These are phyloP conservation scores for Pelusios castaneus DNA, from an alignment of 2,113 vertebrate species.

Conservation along the genomic window DNA sequence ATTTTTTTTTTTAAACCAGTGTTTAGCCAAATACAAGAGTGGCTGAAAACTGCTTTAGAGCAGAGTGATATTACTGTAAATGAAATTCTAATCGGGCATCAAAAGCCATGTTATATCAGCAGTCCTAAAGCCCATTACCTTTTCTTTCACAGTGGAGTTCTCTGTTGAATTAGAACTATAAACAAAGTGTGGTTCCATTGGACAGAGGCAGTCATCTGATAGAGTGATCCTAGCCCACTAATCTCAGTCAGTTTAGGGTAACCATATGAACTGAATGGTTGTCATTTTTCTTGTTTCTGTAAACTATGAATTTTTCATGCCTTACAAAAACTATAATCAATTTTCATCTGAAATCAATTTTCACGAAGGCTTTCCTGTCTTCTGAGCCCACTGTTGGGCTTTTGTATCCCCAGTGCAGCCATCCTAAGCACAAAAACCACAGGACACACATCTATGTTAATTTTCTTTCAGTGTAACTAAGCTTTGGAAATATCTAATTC, in stretches of 20 bases:
- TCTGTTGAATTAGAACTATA: constrained; percentile 2
- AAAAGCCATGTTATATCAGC: not conserved
- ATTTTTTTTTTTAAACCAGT: not conserved
- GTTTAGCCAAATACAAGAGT: not conserved
- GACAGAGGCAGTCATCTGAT: constrained; percentile 37
- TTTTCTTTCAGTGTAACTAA: constrained; percentile 1
- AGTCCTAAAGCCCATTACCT: constrained; percentile 23
- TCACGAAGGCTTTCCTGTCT: not conserved
- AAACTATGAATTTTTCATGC: not conserved
- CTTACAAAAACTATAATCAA: constrained; percentile 21
- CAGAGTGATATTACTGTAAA: not conserved
- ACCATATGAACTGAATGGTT: constrained; percentile 26
- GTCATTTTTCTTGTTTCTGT: constrained; percentile 35
- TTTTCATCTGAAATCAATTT: constrained; percentile 37
- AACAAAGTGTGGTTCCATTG: constrained; percentile 21
- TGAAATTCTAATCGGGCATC: not conserved
- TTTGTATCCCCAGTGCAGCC: not conserved
- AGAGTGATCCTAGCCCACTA: constrained; percentile 40
- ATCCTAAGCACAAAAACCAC: constrained; percentile 5
- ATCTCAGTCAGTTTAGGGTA: constrained; percentile 1
- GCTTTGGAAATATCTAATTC: not conserved
- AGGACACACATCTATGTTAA: not conserved
- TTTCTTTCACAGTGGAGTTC: constrained; percentile 5
- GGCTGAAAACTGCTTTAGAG: not conserved
- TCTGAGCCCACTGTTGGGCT: not conserved